Conservation (phyloP, 2,113 vertebrate species). For the Dipodomys stephensi region DNA sequence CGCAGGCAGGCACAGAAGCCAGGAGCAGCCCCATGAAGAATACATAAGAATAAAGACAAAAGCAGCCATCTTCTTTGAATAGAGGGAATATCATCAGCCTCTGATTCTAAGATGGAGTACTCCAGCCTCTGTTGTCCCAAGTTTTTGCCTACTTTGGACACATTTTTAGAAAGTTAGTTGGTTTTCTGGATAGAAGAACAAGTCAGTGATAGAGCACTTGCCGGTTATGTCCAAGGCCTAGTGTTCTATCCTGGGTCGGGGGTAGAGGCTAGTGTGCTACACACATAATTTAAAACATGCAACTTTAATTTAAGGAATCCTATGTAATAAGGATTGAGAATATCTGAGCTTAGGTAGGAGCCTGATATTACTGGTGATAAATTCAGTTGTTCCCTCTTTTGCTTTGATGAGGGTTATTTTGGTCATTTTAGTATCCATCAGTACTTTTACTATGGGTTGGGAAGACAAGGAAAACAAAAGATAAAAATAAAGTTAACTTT, state of each 20-base stretch:
- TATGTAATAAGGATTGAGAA: not conserved
- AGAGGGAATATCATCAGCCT: not conserved
- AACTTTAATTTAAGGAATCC: slow-evolving; percentile 23
- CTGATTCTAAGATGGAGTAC: not conserved
- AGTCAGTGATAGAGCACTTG: not conserved
- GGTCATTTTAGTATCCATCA: not conserved
- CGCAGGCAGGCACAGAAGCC: not conserved
- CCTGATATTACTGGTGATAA: not conserved
- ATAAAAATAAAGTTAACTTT: not conserved
- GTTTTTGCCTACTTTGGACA: not conserved
- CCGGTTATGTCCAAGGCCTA: not conserved
- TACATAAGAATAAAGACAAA: not conserved
- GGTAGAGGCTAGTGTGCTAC: not conserved
- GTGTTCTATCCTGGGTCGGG: not conserved
- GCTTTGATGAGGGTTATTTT: not conserved
- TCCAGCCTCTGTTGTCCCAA: not conserved
- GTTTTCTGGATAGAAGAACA: not conserved
- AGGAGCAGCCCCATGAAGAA: not conserved
- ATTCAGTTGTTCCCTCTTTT: not conserved
- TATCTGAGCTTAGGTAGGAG: not conserved
- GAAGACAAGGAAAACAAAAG: slow-evolving; percentile 36
- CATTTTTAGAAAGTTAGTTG: not conserved
- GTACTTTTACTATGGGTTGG: not conserved
- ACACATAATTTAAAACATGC: slow-evolving; percentile 12
- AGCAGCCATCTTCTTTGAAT: not conserved